phyloP scores from a whole-genome alignment of 2,113 vertebrate genomes.

The Hemiprocne comata region DNA sequence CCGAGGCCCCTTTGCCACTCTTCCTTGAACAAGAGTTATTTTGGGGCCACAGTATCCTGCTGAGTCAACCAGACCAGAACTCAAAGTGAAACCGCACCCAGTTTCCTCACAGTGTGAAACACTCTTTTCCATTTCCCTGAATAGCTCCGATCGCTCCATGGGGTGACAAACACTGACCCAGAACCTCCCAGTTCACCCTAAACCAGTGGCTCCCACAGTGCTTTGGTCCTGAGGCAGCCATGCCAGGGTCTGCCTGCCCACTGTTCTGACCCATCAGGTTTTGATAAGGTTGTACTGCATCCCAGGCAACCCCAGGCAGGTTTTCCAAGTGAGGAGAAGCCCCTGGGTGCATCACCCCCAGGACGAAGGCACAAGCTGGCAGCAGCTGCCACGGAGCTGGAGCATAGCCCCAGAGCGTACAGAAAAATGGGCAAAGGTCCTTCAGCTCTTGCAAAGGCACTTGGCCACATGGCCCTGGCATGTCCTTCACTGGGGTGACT shows the following conservation, averaged over 20 bases:
- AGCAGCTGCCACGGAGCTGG: not conserved
- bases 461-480: not conserved
- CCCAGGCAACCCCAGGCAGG: not conserved
- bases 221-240: accelerated
- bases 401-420: not conserved
- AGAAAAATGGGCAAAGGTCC: not conserved
- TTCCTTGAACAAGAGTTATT: constrained; percentile 21
- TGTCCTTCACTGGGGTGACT: accelerated
- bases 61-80: not conserved
- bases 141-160: accelerated
- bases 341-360: not conserved
- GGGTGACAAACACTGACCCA: not conserved
- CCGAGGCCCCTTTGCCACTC: not conserved
- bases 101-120: not conserved
- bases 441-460: not conserved
- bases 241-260: no score
- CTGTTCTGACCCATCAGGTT: accelerated
- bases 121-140: not conserved
- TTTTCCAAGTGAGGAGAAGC: not conserved
- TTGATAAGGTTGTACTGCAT: accelerated
- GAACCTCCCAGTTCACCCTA: not conserved
- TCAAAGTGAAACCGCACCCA: not conserved
- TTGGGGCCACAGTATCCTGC: not conserved
- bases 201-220: not conserved
- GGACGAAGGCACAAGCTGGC: not conserved